Percentiles rank a stretch among this genome's conserved stretches.
phyloP scores from a whole-genome alignment of 2,797 vertebrate species.

The Spondyliosoma cantharus region DNA sequence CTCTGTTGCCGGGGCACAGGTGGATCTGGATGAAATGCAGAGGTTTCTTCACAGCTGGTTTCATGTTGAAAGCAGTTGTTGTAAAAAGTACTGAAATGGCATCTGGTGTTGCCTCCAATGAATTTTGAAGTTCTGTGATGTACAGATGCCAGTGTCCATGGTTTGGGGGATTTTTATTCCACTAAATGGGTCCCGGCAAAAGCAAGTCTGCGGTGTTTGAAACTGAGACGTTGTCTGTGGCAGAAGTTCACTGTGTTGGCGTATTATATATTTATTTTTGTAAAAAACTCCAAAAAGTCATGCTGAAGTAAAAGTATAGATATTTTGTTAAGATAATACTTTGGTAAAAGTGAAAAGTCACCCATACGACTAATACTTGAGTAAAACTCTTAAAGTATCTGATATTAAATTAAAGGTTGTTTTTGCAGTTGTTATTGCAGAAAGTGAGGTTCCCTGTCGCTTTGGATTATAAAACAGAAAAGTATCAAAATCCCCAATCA shows the following conservation, averaged over 20 bases:
- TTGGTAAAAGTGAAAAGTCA: too few relatives aligned
- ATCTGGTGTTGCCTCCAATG: background rate
- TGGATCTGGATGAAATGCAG: background rate
- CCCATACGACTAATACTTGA: too few relatives aligned
- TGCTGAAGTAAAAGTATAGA: too few relatives aligned
- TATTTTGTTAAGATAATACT: too few relatives aligned
- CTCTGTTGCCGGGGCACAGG: background rate
- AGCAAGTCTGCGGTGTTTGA: too few relatives aligned
- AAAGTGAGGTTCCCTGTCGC: too few relatives aligned
- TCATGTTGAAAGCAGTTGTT: background rate
- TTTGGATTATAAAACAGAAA: too few relatives aligned
- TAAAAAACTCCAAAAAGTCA: too few relatives aligned
- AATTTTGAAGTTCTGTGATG: background rate
- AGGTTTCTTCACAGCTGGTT: background rate
- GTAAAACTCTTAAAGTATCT: too few relatives aligned
- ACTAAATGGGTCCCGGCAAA: background rate
- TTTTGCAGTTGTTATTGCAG: too few relatives aligned
- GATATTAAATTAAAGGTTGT: too few relatives aligned
- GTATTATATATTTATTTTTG: background rate
- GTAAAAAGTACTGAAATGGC: background rate
- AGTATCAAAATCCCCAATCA: too few relatives aligned
- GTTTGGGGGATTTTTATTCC: background rate
- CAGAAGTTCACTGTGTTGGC: background rate
- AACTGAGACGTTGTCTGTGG: background rate
- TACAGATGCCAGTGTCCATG: background rate